Percentiles rank a stretch among this genome's conserved stretches.
Conservation (phyloP, 2,797 vertebrate genomes). For the Lepilemur septentrionalis region DNA sequence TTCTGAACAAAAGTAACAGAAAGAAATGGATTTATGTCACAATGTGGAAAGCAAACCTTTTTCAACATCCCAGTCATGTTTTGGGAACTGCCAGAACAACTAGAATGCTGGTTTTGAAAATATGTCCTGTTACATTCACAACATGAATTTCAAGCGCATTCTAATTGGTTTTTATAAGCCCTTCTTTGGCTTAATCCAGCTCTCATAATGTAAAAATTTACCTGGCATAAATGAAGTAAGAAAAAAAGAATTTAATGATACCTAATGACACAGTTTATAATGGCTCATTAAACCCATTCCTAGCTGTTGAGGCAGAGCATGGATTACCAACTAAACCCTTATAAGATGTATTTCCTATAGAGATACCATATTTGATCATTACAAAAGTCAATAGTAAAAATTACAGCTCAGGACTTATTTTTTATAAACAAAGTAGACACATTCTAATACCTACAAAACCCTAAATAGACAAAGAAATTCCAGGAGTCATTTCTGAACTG, state of each 20-base stretch:
- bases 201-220: conserved; percentile 35
- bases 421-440: not conserved
- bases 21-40: not conserved
- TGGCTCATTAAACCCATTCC: conserved; percentile 27
- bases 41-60: not conserved
- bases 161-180: not conserved
- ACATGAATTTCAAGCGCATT: conserved; percentile 25
- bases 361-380: not conserved
- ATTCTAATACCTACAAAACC: conserved; percentile 35
- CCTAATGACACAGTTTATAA: conserved; percentile 30
- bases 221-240: not conserved
- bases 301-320: not conserved
- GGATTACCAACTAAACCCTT: not conserved
- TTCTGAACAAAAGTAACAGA: not conserved
- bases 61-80: not conserved
- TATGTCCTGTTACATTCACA: not conserved
- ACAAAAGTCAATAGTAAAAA: not conserved
- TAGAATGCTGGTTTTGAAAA: not conserved
- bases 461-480: conserved; percentile 10
- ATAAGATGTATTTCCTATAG: not conserved
- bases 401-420: not conserved
- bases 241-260: conserved; percentile 31
- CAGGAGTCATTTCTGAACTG: conserved; percentile 32
- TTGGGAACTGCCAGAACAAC: not conserved
- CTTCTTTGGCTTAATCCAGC: conserved; percentile 12